Conservation (phyloP, 2,888 invertebrate species). For the Andricus curvator region DNA sequence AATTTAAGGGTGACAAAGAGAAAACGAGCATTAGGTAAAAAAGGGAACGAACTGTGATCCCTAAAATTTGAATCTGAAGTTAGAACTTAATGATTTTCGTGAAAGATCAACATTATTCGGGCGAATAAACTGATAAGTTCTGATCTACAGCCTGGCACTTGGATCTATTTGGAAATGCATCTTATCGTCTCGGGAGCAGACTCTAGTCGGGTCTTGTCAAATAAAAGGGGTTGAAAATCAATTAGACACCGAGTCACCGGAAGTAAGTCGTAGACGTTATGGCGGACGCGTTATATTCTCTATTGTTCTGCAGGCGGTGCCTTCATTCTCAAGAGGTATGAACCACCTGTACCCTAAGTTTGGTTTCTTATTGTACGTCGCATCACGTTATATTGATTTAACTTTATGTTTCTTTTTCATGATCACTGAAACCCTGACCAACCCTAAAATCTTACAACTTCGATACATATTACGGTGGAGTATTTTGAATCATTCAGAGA, state of each 20-base stretch:
- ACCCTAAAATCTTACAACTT: too few relatives aligned
- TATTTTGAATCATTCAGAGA: too few relatives aligned
- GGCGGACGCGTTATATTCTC: constrained; percentile 62
- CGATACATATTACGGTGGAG: too few relatives aligned
- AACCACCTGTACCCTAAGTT: constrained; percentile 68
- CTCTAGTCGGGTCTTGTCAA: constrained; percentile 48
- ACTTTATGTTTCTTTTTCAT: too few relatives aligned
- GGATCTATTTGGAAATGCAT: constrained; percentile 27
- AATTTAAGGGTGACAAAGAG: too few relatives aligned
- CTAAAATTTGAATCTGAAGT: too few relatives aligned
- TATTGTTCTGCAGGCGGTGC: constrained; percentile 68
- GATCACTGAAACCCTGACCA: too few relatives aligned
- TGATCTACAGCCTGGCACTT: not conserved
- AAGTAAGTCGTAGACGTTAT: constrained; percentile 65
- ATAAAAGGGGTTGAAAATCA: constrained; percentile 63
- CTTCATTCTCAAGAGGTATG: constrained; percentile 68
- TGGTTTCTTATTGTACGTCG: constrained; percentile 52
- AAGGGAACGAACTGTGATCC: too few relatives aligned
- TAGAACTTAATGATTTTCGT: too few relatives aligned
- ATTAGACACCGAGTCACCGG: constrained; percentile 66
- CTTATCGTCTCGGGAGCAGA: constrained; percentile 50
- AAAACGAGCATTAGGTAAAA: too few relatives aligned
- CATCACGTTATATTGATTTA: constrained; percentile 45
- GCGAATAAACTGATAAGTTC: not conserved
- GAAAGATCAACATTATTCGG: too few relatives aligned